Conservation (phyloP, 1,140 invertebrate genomes). For the Ips nitidus region DNA sequence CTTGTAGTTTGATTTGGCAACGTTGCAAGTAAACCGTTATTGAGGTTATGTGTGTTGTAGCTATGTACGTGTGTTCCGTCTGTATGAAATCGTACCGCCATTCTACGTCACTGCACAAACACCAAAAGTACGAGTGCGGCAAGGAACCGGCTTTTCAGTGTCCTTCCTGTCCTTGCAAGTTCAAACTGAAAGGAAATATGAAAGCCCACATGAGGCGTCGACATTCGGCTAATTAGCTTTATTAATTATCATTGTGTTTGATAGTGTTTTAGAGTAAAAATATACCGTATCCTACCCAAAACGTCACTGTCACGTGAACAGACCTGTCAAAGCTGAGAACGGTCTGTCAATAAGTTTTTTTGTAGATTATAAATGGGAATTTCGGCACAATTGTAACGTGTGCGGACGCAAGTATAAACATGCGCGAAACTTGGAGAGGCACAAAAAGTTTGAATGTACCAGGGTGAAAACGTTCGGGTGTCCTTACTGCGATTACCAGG, state of each 20-base stretch:
- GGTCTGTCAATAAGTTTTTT: no score
- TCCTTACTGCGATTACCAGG: slow-evolving; percentile 8
- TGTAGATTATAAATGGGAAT: no score
- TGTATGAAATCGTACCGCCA: slow-evolving; percentile 4
- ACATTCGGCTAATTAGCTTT: no score
- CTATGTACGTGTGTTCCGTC: not conserved
- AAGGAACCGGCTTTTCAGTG: not conserved
- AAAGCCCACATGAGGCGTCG: not conserved
- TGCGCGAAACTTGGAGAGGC: slow-evolving; percentile 38
- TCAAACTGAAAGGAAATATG: not conserved
- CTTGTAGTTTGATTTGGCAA: no score
- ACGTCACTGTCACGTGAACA: no score
- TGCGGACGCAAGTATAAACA: slow-evolving; percentile 46
- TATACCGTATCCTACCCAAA: no score
- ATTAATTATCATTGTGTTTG: no score
- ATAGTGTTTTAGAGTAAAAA: no score
- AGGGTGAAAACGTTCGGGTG: slow-evolving; percentile 23
- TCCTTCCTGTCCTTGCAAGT: not conserved
- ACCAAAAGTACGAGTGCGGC: slow-evolving; percentile 17
- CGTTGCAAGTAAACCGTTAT: no score
- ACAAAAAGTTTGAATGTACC: slow-evolving; percentile 25
- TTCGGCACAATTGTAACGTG: slow-evolving; percentile 26
- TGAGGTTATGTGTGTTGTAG: not conserved
- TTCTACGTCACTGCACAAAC: slow-evolving; percentile 2
- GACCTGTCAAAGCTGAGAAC: no score